Percentiles rank a stretch among this genome's conserved stretches.
phyloP scores from a whole-genome alignment of 2,797 vertebrate species.

The Lacerta bilineata region DNA sequence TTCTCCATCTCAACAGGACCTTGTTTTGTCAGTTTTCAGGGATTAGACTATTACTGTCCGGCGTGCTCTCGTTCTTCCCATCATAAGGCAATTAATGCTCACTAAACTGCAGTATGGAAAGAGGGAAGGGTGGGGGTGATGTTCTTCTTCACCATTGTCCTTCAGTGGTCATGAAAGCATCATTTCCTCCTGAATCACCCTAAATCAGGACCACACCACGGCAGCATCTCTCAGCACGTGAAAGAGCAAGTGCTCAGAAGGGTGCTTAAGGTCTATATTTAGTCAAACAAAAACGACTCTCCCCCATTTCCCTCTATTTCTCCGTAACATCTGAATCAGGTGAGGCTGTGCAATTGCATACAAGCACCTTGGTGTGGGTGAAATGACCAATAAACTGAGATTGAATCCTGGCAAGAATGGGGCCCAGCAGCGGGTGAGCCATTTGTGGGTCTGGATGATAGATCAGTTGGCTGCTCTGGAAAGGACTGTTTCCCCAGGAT shows the following conservation, averaged over 20 bases:
- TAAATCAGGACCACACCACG: not conserved
- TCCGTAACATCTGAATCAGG: too few relatives aligned
- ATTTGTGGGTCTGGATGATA: too few relatives aligned
- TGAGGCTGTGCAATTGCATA: too few relatives aligned
- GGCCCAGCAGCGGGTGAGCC: too few relatives aligned
- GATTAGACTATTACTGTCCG: slow-evolving; percentile 22
- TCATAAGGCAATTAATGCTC: not conserved
- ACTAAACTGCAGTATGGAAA: not conserved
- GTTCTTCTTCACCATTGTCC: not conserved
- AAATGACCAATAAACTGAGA: too few relatives aligned
- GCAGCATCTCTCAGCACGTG: not conserved
- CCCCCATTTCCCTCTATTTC: too few relatives aligned
- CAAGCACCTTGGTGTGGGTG: too few relatives aligned
- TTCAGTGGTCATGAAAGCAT: not conserved
- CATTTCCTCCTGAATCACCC: fast-evolving
- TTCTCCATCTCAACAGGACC: slow-evolving; percentile 60
- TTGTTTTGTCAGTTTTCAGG: slow-evolving; percentile 65
- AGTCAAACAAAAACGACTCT: too few relatives aligned
- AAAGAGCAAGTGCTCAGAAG: not conserved
- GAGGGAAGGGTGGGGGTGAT: not conserved
- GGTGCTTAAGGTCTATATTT: not conserved
- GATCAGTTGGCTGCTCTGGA: too few relatives aligned
- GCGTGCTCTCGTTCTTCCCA: not conserved
- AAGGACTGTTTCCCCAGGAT: too few relatives aligned
- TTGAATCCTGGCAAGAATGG: too few relatives aligned